Conservation (phyloP, 2,113 vertebrate genomes). For the Epinephelus fuscoguttatus region DNA sequence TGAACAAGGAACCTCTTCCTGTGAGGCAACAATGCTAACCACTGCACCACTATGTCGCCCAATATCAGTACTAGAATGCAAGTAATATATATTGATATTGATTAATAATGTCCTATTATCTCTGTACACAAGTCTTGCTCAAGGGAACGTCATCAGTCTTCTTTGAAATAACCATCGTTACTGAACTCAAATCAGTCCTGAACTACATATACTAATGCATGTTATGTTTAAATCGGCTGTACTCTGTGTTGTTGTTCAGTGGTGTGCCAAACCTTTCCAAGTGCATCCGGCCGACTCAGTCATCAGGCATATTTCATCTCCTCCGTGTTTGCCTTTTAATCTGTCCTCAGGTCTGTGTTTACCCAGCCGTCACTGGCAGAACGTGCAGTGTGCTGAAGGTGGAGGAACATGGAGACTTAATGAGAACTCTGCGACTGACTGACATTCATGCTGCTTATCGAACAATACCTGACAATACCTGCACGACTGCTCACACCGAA, state of each 20-base stretch:
- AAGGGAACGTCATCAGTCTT: too few species aligned
- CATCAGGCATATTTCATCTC: constrained; percentile 45
- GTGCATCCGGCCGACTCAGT: background rate
- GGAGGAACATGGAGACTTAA: constrained; percentile 52
- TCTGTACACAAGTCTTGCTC: too few species aligned
- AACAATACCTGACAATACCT: constrained; percentile 26
- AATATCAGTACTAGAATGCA: too few species aligned
- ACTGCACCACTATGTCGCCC: too few species aligned
- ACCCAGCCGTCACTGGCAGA: constrained; percentile 56
- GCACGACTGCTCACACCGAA: constrained; percentile 19
- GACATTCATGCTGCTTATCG: constrained; percentile 27
- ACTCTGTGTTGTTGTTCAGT: background rate
- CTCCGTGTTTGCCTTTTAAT: constrained; percentile 45
- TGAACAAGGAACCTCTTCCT: too few species aligned
- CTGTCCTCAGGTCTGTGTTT: constrained; percentile 72
- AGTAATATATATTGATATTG: too few species aligned
- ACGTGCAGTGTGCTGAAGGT: constrained; percentile 19
- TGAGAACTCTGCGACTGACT: constrained; percentile 69
- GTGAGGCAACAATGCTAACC: too few species aligned
- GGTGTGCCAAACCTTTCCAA: background rate
- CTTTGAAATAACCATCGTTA: too few species aligned
- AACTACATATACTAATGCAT: background rate
- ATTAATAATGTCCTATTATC: too few species aligned
- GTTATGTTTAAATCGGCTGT: background rate
- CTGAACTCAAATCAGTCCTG: background rate